Conservation (phyloP, 2,797 vertebrate genomes). For the Neosilurus hyrtlii region DNA sequence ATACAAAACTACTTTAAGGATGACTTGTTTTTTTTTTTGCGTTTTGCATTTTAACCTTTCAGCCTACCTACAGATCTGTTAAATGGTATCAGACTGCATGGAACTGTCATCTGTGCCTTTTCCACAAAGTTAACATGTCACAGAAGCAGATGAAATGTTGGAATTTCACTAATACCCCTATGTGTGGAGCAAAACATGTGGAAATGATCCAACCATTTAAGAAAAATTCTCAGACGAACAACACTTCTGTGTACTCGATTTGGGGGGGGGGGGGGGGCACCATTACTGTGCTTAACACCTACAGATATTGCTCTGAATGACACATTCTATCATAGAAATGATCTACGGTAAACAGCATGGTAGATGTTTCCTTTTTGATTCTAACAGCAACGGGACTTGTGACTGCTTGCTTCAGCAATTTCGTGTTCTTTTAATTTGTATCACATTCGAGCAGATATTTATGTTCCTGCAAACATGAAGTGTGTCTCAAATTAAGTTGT, state of each 20-base stretch:
- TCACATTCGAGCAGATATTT: slow-evolving; percentile 29
- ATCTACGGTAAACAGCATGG: neutral
- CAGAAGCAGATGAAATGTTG: neutral
- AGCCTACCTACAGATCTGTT: slow-evolving; percentile 2
- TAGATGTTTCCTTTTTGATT: slow-evolving; percentile 19
- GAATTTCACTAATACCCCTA: neutral
- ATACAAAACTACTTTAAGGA: slow-evolving; percentile 63
- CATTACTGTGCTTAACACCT: slow-evolving; percentile 32
- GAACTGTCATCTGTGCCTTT: neutral
- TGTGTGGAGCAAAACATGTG: slow-evolving; percentile 20
- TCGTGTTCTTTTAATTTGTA: slow-evolving; percentile 11
- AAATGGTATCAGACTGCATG: neutral
- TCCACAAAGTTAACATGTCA: neutral
- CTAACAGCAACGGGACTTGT: neutral
- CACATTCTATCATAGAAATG: slow-evolving; percentile 27
- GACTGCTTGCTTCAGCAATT: slow-evolving; percentile 15
- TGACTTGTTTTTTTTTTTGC: slow-evolving; percentile 26
- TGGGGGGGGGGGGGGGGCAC: slow-evolving; percentile 53
- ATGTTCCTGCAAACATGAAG: slow-evolving; percentile 24
- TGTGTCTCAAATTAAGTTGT: slow-evolving; percentile 18
- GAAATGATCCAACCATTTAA: slow-evolving; percentile 19
- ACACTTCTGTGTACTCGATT: slow-evolving; percentile 58
- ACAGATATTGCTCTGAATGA: slow-evolving; percentile 37
- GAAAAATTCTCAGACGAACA: slow-evolving; percentile 47
- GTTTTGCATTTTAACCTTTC: slow-evolving; percentile 24